Evolutionary conservation across 2,113 vertebrate genomes (phyloP).

Genomic region (Tragelaphus imberbis): DNA sequence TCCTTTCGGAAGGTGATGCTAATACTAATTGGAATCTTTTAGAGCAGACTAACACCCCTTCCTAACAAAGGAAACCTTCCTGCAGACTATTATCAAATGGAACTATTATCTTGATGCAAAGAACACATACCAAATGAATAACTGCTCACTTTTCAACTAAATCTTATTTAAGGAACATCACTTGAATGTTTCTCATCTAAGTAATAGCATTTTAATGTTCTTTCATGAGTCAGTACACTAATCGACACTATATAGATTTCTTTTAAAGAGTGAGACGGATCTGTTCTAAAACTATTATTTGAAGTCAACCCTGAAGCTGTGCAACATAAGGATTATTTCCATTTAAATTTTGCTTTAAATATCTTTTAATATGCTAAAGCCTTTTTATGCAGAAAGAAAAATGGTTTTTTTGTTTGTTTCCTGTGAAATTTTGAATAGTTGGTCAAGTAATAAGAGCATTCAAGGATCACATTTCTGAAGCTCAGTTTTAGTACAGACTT

Average conservation of each 20-base stretch:
- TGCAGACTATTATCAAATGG: not conserved
- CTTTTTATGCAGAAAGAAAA: not conserved
- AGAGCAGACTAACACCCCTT: not conserved
- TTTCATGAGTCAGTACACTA: not conserved
- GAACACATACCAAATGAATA: not conserved
- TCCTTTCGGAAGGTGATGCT: not conserved
- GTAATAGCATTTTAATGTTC: not conserved
- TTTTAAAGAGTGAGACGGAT: not conserved
- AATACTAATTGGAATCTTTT: not conserved
- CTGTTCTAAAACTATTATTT: not conserved
- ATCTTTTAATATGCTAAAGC: not conserved
- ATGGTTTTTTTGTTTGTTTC: not conserved
- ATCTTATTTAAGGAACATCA: not conserved
- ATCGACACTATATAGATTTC: not conserved
- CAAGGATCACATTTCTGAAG: not conserved
- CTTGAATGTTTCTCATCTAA: not conserved
- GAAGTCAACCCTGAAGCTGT: not conserved
- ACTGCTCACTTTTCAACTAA: not conserved
- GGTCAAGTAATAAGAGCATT: not conserved
- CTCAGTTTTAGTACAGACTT: not conserved
- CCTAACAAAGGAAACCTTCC: not conserved
- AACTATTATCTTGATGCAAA: not conserved
- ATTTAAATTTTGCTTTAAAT: not conserved
- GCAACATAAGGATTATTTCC: not conserved
- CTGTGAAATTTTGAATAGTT: not conserved